Conservation (phyloP, 2,113 vertebrate species). For the Platysteira castanea region DNA sequence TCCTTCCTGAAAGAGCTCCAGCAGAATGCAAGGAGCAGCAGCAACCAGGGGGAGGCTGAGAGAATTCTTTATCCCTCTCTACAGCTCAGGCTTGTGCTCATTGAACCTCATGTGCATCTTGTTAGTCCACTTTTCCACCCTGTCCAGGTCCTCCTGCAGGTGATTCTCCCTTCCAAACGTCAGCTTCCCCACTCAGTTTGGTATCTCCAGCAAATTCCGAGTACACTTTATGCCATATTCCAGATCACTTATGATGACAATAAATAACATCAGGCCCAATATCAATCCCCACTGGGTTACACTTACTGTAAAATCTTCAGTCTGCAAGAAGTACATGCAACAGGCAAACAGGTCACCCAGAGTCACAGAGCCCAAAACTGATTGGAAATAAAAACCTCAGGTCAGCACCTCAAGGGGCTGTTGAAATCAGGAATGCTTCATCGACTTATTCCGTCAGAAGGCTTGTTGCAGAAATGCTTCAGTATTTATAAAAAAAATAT, state of each 20-base stretch:
- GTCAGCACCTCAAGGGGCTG: neutral
- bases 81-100: neutral
- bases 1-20: neutral
- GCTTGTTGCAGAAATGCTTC: neutral
- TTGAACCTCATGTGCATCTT: neutral
- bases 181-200: rapidly evolving
- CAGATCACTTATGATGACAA: neutral
- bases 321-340: neutral
- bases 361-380: neutral
- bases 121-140: too few relatives aligned
- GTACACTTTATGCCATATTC: neutral
- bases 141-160: neutral
- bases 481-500: neutral
- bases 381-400: neutral
- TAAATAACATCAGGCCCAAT: neutral
- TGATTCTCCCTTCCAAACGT: neutral
- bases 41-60: neutral
- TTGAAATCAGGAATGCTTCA: neutral
- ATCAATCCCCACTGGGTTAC: neutral
- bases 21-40: neutral
- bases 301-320: neutral
- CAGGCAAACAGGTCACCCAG: neutral
- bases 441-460: neutral
- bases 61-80: rapidly evolving
- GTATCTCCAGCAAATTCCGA: neutral